These are phyloP conservation scores for Hyperoplus lanceolatus DNA, from an alignment of 2,797 vertebrate species.

Conservation along the genomic window DNA sequence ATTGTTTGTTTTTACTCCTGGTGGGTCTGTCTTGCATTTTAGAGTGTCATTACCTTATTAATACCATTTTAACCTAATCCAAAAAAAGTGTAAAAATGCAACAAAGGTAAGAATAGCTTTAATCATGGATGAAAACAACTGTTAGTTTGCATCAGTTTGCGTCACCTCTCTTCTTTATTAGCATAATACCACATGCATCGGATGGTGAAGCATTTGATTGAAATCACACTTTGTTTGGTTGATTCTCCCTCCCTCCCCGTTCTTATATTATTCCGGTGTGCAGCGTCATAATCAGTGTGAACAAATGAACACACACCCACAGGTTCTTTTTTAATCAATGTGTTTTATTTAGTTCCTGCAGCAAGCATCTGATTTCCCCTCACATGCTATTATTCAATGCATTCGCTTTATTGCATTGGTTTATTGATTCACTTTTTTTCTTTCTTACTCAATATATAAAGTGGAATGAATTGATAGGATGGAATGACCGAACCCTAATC, in stretches of 20 bases:
- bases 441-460: not conserved
- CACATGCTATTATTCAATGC: conserved; percentile 31
- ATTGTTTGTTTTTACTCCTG: no score
- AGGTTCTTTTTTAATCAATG: conserved; percentile 29
- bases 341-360: conserved; percentile 27
- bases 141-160: no score
- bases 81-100: no score
- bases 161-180: no score
- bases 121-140: not conserved
- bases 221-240: conserved; percentile 15
- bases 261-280: not conserved
- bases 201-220: not conserved
- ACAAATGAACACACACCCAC: conserved; percentile 22
- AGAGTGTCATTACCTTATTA: no score
- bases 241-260: not conserved
- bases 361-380: conserved; percentile 28
- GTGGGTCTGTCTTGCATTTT: no score
- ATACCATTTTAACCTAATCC: no score
- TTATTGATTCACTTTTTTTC: conserved; percentile 18
- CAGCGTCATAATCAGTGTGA: conserved; percentile 28
- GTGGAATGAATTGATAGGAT: conserved; percentile 5
- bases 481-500: conserved; percentile 12
- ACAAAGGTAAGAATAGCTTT: no score
- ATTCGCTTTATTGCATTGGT: conserved; percentile 44
- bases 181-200: not conserved